These are phyloP conservation scores for Lindbergichthys nudifrons DNA, from an alignment of 2,797 vertebrate genomes.

Conservation along the genomic window DNA sequence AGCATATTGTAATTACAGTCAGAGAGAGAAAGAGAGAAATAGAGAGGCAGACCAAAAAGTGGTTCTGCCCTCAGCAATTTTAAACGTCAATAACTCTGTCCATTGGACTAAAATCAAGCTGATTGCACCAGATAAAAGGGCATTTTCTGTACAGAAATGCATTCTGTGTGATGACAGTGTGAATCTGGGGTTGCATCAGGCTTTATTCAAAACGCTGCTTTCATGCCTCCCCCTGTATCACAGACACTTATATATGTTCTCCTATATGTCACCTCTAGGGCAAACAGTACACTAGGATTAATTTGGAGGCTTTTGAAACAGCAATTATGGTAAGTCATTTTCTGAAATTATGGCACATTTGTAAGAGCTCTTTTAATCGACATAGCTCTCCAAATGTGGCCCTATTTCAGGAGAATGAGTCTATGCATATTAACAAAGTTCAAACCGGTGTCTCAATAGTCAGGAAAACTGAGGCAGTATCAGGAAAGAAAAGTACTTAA, in stretches of 20 bases:
- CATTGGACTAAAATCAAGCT: conserved; percentile 14
- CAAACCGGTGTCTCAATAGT: no score
- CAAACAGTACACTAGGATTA: not conserved
- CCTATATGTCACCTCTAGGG: not conserved
- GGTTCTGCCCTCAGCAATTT: conserved; percentile 24
- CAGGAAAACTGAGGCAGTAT: not conserved
- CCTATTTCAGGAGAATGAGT: not conserved
- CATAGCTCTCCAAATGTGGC: not conserved
- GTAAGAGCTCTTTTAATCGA: not conserved
- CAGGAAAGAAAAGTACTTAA: not conserved
- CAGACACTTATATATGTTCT: not conserved
- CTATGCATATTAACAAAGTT: not conserved
- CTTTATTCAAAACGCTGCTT: conserved; percentile 7
- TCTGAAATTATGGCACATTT: not conserved
- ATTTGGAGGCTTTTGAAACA: not conserved
- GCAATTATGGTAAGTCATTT: not conserved
- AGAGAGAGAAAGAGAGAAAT: conserved; percentile 9
- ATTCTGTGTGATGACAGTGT: conserved; percentile 31
- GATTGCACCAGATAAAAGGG: conserved; percentile 40
- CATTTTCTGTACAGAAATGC: conserved; percentile 24
- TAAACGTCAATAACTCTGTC: conserved; percentile 32
- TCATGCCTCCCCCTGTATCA: not conserved
- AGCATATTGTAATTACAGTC: conserved; percentile 17
- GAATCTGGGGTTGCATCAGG: conserved; percentile 18
- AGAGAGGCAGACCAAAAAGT: conserved; percentile 16